Evolutionary conservation across 2,797 vertebrate species (phyloP).

Genomic region (Tamandua tetradactyla): DNA sequence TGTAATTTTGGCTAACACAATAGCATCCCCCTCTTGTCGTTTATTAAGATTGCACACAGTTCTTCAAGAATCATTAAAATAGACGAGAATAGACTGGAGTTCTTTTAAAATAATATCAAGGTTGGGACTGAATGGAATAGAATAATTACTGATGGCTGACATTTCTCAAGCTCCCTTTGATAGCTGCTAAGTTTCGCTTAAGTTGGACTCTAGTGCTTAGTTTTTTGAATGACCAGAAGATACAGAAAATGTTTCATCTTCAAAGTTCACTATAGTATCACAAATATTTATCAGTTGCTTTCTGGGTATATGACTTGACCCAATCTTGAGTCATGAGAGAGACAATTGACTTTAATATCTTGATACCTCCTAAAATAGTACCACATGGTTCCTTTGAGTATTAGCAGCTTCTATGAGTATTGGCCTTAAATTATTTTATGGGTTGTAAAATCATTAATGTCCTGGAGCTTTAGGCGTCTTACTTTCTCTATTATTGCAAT

Average conservation of each 20-base stretch:
- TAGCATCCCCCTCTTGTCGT: neutral
- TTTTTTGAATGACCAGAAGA: constrained; percentile 15
- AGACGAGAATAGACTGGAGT: neutral
- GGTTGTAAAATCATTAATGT: neutral
- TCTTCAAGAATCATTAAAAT: neutral
- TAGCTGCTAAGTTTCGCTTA: neutral
- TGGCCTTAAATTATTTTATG: constrained; percentile 7
- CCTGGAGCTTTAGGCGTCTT: neutral
- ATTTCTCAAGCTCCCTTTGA: neutral
- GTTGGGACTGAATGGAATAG: neutral
- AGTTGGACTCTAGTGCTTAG: neutral
- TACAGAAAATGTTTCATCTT: neutral
- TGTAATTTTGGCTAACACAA: neutral
- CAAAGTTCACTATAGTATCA: neutral
- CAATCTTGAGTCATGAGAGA: neutral
- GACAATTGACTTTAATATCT: neutral
- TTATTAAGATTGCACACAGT: neutral
- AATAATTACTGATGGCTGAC: neutral
- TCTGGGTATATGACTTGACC: neutral
- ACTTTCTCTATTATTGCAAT: neutral
- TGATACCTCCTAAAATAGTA: neutral
- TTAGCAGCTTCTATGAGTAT: neutral
- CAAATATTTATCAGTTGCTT: neutral
- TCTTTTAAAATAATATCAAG: neutral
- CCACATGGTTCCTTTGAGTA: neutral